Evolutionary conservation across 2,113 vertebrate species (phyloP).

Genomic region (Microcebus ravelobensis): DNA sequence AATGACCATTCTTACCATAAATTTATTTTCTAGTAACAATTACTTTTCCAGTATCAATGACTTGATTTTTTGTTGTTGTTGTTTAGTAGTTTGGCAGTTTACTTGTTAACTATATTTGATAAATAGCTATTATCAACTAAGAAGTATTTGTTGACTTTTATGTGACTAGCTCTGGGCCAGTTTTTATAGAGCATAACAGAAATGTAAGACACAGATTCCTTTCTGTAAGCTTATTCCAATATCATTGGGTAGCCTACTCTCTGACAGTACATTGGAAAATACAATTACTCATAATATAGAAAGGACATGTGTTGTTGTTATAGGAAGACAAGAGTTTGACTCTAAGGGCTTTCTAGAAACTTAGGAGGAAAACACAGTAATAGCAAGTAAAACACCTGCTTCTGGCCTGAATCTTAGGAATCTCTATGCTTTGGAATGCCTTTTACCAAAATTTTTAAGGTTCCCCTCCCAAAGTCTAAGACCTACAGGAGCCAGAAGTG

Average conservation of each 20-base stretch:
- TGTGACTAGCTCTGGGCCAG: neutral
- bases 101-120: slow-evolving; percentile 1
- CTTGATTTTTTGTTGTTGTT: neutral
- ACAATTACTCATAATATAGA: neutral
- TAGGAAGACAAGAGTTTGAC: neutral
- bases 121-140: neutral
- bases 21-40: slow-evolving; percentile 23
- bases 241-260: neutral
- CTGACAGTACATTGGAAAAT: neutral
- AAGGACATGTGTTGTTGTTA: neutral
- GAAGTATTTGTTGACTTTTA: neutral
- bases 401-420: neutral
- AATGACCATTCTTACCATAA: neutral
- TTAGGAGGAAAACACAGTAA: neutral
- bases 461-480: neutral
- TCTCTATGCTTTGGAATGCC: neutral
- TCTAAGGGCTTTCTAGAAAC: neutral
- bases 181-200: neutral
- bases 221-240: neutral
- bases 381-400: neutral
- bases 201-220: neutral
- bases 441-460: neutral
- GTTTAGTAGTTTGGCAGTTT: neutral
- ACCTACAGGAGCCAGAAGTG: neutral
- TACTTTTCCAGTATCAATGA: neutral